These are phyloP conservation scores for Drosophila melanosoma DNA, from an alignment of 2,888 invertebrate species.

Conservation along the genomic window DNA sequence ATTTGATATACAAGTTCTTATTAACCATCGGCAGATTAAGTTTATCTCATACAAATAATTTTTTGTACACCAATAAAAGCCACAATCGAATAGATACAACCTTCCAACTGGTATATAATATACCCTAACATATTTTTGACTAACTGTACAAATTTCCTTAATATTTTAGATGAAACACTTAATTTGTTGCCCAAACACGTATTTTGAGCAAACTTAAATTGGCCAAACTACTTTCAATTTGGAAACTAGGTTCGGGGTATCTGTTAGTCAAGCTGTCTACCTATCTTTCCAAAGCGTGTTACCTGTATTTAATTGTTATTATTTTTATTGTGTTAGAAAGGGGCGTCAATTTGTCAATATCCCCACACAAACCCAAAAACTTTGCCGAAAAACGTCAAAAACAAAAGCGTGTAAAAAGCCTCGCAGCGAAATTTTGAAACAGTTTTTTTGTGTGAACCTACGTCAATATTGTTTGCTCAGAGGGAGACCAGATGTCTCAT, in stretches of 20 bases:
- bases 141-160: not conserved
- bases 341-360: not conserved
- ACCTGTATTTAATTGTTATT: not conserved
- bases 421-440: constrained; percentile 24
- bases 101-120: not conserved
- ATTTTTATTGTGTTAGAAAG: not conserved
- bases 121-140: not conserved
- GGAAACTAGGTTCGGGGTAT: not conserved
- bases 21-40: not conserved
- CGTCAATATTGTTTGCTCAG: constrained; percentile 60
- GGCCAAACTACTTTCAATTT: not conserved
- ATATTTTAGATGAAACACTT: not conserved
- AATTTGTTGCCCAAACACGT: not conserved
- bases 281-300: not conserved
- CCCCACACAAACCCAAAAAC: not conserved
- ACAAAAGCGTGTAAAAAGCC: constrained; percentile 27
- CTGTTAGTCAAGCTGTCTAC: not conserved
- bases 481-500: constrained; percentile 60
- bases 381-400: not conserved
- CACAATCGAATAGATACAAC: not conserved
- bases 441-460: constrained; percentile 60
- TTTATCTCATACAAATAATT: no score
- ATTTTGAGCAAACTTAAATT: not conserved
- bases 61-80: not conserved
- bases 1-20: no score